Evolutionary conservation across 2,113 vertebrate genomes (phyloP).

Genomic region (Vanacampus margaritifer): DNA sequence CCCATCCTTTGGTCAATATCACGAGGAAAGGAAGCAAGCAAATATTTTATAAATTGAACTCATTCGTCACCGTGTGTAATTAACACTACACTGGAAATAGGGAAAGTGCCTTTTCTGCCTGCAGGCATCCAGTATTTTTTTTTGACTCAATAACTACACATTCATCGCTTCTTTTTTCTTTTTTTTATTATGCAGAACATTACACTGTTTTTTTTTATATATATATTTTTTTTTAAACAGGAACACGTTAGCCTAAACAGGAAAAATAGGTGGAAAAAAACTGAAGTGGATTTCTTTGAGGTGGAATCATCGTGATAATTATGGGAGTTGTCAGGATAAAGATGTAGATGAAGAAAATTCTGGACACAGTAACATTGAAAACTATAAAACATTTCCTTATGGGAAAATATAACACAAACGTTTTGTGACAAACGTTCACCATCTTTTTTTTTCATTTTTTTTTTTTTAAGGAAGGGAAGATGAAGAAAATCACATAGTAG

Average conservation of each 20-base stretch:
- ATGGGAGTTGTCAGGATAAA: too few relatives aligned
- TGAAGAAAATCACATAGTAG: too few relatives aligned
- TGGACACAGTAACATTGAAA: background rate
- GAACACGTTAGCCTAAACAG: background rate
- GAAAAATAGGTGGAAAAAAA: background rate
- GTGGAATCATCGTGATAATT: too few relatives aligned
- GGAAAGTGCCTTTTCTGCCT: conserved; percentile 47
- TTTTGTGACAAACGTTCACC: too few relatives aligned
- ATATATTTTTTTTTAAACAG: background rate
- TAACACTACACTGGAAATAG: conserved; percentile 51
- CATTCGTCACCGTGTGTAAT: conserved; percentile 65
- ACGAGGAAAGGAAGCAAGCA: conserved; percentile 32
- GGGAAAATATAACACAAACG: background rate
- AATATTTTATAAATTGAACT: conserved; percentile 55
- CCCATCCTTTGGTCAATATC: conserved; percentile 30
- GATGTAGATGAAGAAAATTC: too few relatives aligned
- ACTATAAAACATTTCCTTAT: background rate
- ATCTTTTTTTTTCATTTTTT: too few relatives aligned
- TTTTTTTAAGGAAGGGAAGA: too few relatives aligned
- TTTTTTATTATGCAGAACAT: conserved; percentile 20
- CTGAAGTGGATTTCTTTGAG: too few relatives aligned
- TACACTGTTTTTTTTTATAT: background rate
- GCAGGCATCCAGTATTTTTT: conserved; percentile 38
- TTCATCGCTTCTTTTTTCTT: conserved; percentile 18
- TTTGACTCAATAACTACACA: conserved; percentile 26